Base-by-base conservation (phyloP, 2,888 invertebrate species). In the Biston betularia region DNA sequence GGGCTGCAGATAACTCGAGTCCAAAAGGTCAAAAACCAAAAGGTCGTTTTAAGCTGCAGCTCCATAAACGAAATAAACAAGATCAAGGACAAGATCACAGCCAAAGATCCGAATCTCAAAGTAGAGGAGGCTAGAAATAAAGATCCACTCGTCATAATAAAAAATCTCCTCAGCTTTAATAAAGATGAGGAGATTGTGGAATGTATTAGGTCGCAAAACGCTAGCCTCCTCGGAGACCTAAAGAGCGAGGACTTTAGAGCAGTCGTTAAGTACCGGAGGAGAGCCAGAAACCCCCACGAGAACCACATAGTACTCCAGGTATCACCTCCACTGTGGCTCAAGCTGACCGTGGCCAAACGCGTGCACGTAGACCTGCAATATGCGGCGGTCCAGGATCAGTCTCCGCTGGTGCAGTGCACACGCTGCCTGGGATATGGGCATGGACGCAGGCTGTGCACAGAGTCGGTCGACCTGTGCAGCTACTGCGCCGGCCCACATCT, bases 11-110 rank as follows among this genome's bases (percentile, higher is more conserved):
- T 65, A 0, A 33, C 59, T 0, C 15, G n/a, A 11, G 49, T 60
- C 1, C 9, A 59, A 9, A 68, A 68, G 38, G 58, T 40, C 1
- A 63, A 44, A 12, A 58, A 68, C 46, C 53, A 56, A 15, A 68
- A 60, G 15, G 15, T 71, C 0, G 63, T 71, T 11, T 5, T 71
- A 7, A 57, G 69, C 8, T 63, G 50, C 10, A 11, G 1, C 3
- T 46, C 15, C 1, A 50, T 46, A 12, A 63, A 52, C 0, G 69
- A 67, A 6, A 12, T 57, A 2, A 9, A 14, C 0, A 62, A 49
- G 35, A n/a, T 56, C 0, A 33, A 34, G 8, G 52, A 53, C 1
- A 55, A 24, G 54, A 40, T 66, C 0, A 12, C 46, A 11, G 33
- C 33, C 9, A 52, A 44, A 33, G 38, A 38, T 5, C 7, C 24